Evolutionary conservation across 2,888 invertebrate genomes (phyloP).

Genomic region (Phortica magna): DNA sequence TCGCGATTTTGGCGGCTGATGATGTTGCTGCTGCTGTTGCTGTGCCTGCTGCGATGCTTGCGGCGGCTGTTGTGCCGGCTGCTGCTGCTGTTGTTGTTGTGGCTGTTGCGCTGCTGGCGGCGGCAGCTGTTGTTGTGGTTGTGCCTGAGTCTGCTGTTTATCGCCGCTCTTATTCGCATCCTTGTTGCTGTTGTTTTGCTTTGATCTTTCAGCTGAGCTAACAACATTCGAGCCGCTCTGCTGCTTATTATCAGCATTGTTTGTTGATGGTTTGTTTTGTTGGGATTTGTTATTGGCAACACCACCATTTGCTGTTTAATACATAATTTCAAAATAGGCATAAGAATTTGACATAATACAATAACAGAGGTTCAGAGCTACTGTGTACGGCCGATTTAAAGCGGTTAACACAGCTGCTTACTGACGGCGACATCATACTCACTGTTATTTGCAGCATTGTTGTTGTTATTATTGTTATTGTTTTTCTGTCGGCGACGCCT

Average conservation of each 20-base stretch:
- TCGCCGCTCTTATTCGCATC: conserved; percentile 56
- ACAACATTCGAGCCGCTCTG: conserved; percentile 64
- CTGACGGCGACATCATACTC: conserved; percentile 67
- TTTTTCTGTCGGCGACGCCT: conserved; percentile 77
- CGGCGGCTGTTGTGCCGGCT: conserved; percentile 45
- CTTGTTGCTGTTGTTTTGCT: conserved; percentile 63
- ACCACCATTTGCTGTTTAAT: conserved; percentile 73
- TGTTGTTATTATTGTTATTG: conserved; percentile 73
- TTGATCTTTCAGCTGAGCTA: conserved; percentile 64
- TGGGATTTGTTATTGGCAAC: conserved; percentile 75
- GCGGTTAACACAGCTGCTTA: background rate
- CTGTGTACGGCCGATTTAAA: background rate
- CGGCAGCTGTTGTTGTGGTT: conserved; percentile 50
- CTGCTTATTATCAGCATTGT: conserved; percentile 70
- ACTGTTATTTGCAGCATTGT: conserved; percentile 74
- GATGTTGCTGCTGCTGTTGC: conserved; percentile 53
- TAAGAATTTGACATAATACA: background rate
- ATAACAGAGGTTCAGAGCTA: background rate
- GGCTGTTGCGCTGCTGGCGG: conserved; percentile 50
- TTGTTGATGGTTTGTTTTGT: conserved; percentile 72
- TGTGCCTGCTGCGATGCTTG: conserved; percentile 51
- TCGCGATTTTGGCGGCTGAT: conserved; percentile 71
- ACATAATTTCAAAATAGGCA: background rate
- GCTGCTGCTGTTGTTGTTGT: conserved; percentile 48
- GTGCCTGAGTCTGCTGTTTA: conserved; percentile 54